phyloP scores from a whole-genome alignment of 2,113 vertebrate species.

The Trinectes maculatus region DNA sequence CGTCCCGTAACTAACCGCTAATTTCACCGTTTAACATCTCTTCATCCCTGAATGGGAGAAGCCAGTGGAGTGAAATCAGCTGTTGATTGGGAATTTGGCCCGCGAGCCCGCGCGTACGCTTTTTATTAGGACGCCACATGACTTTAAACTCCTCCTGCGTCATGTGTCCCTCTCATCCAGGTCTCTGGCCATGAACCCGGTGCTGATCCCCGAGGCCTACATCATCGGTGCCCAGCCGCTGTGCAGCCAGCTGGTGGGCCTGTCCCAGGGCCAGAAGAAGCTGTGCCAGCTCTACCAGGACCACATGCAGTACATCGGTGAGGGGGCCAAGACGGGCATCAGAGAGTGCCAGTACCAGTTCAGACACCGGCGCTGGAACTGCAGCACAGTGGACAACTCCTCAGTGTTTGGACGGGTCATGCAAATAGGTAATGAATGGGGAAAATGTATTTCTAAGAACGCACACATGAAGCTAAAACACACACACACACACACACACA shows the following conservation, averaged over 20 bases:
- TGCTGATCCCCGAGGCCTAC: slow-evolving; percentile 97
- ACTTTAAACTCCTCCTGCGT: slow-evolving; percentile 46
- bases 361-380: slow-evolving; percentile 96
- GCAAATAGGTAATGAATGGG: slow-evolving; percentile 90
- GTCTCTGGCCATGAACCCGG: slow-evolving; percentile 95
- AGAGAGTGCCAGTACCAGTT: slow-evolving; percentile 97
- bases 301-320: slow-evolving; percentile 97
- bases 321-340: slow-evolving; percentile 96
- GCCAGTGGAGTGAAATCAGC: slow-evolving; percentile 32
- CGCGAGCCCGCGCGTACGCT: not conserved
- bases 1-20: slow-evolving; percentile 4
- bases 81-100: slow-evolving; percentile 21
- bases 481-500: not conserved
- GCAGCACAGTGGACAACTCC: slow-evolving; percentile 95
- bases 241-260: slow-evolving; percentile 95
- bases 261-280: slow-evolving; percentile 96
- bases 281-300: slow-evolving; percentile 98
- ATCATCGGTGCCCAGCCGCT: slow-evolving; percentile 99
- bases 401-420: slow-evolving; percentile 96
- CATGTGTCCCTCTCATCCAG: slow-evolving; percentile 70
- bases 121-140: slow-evolving; percentile 11
- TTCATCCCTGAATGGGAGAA: slow-evolving; percentile 11
- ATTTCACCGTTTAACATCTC: slow-evolving; percentile 16
- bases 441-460: not conserved
- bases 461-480: not conserved